Percentiles rank a stretch among this genome's conserved stretches.
phyloP scores from a whole-genome alignment of 2,113 vertebrate species.

The Calidris pugnax region DNA sequence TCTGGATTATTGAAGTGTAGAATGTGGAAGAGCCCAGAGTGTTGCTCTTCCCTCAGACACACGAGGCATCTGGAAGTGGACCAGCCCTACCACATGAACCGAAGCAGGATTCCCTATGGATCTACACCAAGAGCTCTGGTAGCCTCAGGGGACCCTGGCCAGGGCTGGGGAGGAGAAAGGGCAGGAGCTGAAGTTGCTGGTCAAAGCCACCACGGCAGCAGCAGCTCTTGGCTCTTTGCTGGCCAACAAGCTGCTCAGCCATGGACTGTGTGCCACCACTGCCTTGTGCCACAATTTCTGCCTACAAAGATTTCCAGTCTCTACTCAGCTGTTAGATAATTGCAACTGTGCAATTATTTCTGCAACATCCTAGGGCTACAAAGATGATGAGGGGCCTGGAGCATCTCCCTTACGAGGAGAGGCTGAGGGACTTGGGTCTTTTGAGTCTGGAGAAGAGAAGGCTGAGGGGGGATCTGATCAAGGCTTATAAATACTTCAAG shows the following conservation, averaged over 20 bases:
- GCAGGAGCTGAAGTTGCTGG: background rate
- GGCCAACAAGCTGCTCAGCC: fast-evolving
- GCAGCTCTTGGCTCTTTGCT: background rate
- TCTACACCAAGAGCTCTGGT: background rate
- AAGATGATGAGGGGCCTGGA: too few relatives aligned
- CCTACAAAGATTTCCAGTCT: background rate
- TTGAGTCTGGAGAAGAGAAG: too few relatives aligned
- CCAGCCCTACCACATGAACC: fast-evolving
- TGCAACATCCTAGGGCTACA: background rate
- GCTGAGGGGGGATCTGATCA: too few relatives aligned
- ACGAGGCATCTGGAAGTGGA: background rate
- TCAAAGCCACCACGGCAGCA: background rate
- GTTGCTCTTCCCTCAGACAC: background rate
- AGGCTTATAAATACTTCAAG: too few relatives aligned
- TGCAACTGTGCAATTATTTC: background rate
- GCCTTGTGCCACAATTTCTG: background rate
- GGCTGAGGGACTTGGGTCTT: too few relatives aligned
- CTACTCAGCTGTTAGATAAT: background rate
- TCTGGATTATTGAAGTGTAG: fast-evolving
- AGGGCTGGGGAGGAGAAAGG: background rate
- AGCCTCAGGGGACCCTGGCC: background rate
- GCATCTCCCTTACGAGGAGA: too few relatives aligned
- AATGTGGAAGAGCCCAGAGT: background rate
- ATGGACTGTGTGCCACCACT: background rate
- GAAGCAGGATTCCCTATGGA: background rate